Conservation (phyloP, 37 sponge, comb jelly and placozoan species). For the Axinella damicornis region DNA sequence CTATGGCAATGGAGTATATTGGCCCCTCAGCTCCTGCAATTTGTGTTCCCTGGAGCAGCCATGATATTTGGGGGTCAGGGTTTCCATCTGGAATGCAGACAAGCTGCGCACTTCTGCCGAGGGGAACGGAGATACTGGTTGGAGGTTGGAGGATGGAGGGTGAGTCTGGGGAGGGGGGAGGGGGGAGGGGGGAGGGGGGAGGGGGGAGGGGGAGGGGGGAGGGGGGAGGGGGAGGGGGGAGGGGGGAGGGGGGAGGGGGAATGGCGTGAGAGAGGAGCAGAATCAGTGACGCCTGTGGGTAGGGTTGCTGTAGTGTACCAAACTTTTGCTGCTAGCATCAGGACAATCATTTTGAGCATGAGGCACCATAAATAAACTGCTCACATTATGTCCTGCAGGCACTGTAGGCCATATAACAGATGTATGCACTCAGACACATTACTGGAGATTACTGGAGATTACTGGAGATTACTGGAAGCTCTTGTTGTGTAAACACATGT, state of each 20-base stretch:
- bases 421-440: no score
- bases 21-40: constrained; percentile 22
- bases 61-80: constrained; percentile 47
- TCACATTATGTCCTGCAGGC: no score
- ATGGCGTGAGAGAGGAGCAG: no score
- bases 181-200: background rate
- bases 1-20: constrained; percentile 41
- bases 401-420: no score
- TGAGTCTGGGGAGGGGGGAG: constrained; percentile 36
- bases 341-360: no score
- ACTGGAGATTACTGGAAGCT: no score
- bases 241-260: no score
- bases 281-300: no score
- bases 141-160: constrained; percentile 48
- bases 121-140: constrained; percentile 1
- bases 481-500: no score
- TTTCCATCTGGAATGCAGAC: constrained; percentile 56
- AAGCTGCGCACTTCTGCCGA: constrained; percentile 11
- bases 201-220: background rate
- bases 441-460: no score
- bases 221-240: background rate
- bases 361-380: background rate
- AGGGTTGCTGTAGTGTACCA: no score
- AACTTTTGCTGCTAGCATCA: no score
- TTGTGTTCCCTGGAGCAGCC: constrained; percentile 30